Percentiles rank a stretch among this genome's conserved stretches.
Evolutionary conservation across 1,140 invertebrate genomes (phyloP).

Genomic region (Bradysia coprophila): DNA sequence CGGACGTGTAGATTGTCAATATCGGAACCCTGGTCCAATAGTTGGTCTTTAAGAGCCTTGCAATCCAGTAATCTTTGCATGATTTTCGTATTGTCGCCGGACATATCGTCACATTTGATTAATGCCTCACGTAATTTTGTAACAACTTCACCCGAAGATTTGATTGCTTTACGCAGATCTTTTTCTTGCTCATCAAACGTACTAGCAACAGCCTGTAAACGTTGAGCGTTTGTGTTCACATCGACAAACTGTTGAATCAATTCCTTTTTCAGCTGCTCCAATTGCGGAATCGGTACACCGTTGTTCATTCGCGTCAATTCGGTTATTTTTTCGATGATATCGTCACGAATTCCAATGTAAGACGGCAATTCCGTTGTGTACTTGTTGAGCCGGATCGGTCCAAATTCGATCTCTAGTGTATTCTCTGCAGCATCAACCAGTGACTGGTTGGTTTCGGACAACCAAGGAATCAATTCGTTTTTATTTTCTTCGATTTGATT

Average conservation of each 20-base stretch:
- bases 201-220: constrained; percentile 50
- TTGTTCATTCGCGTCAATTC: constrained; percentile 66
- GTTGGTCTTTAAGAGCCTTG: constrained; percentile 44
- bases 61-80: constrained; percentile 57
- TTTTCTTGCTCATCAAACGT: constrained; percentile 55
- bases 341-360: constrained; percentile 53
- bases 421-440: constrained; percentile 54
- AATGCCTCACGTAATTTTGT: constrained; percentile 65
- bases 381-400: constrained; percentile 53
- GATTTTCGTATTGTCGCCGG: constrained; percentile 69
- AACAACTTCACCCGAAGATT: constrained; percentile 43
- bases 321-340: constrained; percentile 56
- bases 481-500: constrained; percentile 76
- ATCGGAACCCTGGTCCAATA: constrained; percentile 40
- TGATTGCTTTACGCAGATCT: constrained; percentile 47
- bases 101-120: constrained; percentile 80
- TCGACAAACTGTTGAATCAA: constrained; percentile 62
- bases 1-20: constrained; percentile 46
- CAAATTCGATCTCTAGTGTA: constrained; percentile 59
- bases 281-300: constrained; percentile 42
- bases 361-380: constrained; percentile 73
- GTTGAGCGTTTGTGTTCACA: constrained; percentile 49
- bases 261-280: constrained; percentile 45
- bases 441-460: constrained; percentile 56
- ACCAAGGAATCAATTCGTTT: constrained; percentile 66